Conservation (phyloP, 1,140 invertebrate genomes). For the Drosophila ohnishii region DNA sequence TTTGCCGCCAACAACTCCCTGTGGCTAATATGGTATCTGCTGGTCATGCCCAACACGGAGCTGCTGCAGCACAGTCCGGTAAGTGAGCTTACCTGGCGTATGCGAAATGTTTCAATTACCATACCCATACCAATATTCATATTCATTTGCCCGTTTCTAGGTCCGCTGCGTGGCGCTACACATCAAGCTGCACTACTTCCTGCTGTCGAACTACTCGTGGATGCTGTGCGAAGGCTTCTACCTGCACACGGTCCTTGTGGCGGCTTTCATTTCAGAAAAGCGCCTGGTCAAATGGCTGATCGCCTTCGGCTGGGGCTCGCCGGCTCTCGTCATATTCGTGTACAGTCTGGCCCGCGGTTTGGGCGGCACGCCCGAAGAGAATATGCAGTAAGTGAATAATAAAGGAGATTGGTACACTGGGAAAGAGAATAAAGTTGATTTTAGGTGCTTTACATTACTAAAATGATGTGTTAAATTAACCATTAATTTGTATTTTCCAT, state of each 20-base stretch:
- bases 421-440: background rate
- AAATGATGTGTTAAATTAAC: background rate
- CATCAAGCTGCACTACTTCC: conserved; percentile 93
- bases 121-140: background rate
- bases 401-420: conserved; percentile 5
- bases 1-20: conserved; percentile 92
- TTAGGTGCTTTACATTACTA: background rate
- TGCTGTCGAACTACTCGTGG: conserved; percentile 97
- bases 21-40: conserved; percentile 87
- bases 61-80: conserved; percentile 84
- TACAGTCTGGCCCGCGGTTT: conserved; percentile 87
- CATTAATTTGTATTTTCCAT: no score
- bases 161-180: conserved; percentile 90
- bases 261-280: conserved; percentile 94
- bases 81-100: conserved; percentile 54
- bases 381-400: conserved; percentile 85
- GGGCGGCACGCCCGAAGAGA: conserved; percentile 84
- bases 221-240: conserved; percentile 97
- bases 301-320: conserved; percentile 92
- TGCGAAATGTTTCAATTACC: background rate
- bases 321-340: conserved; percentile 87
- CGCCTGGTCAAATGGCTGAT: conserved; percentile 92
- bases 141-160: conserved; percentile 5
- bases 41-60: conserved; percentile 84
- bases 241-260: conserved; percentile 95